Evolutionary conservation across 2,888 invertebrate genomes (phyloP).

Genomic region (Apocheima hispidaria): DNA sequence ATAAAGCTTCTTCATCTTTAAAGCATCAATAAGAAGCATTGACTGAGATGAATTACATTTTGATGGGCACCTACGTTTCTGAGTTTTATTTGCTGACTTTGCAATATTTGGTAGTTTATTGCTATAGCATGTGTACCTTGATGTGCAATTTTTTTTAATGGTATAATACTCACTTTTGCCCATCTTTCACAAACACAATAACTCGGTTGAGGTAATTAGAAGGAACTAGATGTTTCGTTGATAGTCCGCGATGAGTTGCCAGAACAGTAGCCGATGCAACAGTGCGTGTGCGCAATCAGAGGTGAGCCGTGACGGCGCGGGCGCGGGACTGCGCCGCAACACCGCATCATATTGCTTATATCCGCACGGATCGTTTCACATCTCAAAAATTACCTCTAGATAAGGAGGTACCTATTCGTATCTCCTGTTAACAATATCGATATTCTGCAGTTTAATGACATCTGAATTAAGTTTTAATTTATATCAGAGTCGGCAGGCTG

Average conservation of each 20-base stretch:
- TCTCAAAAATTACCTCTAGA: slow-evolving; percentile 10
- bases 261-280: not conserved
- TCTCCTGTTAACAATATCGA: not conserved
- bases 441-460: not conserved
- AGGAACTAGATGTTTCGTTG: not conserved
- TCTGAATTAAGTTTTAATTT: not conserved
- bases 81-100: too few relatives aligned
- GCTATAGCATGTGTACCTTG: too few relatives aligned
- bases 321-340: slow-evolving; percentile 9
- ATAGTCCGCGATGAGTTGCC: not conserved
- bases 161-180: slow-evolving; percentile 51
- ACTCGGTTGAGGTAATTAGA: not conserved
- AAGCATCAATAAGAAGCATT: too few relatives aligned
- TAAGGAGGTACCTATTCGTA: slow-evolving; percentile 11
- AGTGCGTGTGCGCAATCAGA: not conserved
- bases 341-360: slow-evolving; percentile 22
- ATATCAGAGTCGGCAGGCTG: too few relatives aligned
- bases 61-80: too few relatives aligned
- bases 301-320: slow-evolving; percentile 2
- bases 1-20: too few relatives aligned
- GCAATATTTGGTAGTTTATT: too few relatives aligned
- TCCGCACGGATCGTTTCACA: slow-evolving; percentile 20
- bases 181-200: slow-evolving; percentile 43
- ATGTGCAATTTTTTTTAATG: too few relatives aligned
- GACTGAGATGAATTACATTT: too few relatives aligned